Base-by-base conservation (phyloP, 2,888 invertebrate genomes). In the Amiota minor region DNA sequence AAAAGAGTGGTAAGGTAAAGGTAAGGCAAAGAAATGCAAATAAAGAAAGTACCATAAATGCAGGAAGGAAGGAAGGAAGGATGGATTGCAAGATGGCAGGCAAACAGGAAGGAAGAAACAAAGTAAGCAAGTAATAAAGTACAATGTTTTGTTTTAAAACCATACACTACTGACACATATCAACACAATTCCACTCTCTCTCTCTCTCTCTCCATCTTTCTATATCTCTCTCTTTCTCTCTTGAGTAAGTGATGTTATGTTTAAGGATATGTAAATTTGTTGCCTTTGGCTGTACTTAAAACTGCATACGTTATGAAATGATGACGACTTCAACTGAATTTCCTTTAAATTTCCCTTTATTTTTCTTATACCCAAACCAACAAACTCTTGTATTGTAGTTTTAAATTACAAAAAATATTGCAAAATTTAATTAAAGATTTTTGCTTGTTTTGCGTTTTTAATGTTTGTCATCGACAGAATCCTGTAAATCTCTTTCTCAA, bases 201-300 rank as follows among this genome's bases (percentile, higher is more conserved):
- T 35, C 4, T 35, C 4, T 35, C 35, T 35, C 35, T 35, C 6
- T 35, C 35, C n/a, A n/a, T n/a, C n/a, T n/a, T n/a, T n/a, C n/a
- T n/a, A n/a, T n/a, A n/a, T 35, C 35, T 35, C 35, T 6, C 35
- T 35, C 35, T 35, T 6, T 35, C 2, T 35, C 6, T 35, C 23
- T 23, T 3, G 3, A 1, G 23, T 3, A 23, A 2, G 3, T n/a
- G n/a, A n/a, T n/a, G 3, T 2, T 35, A 35, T 12, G 62, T 45
- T 35, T 35, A 14, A 23, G 45, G 62, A 62, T 62, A 62, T 62
- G 62, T 35, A 45, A 12, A 62, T 62, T 62, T 62, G 23, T 64
- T 64, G 64, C 64, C 64, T 46, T 64, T 64, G 45, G 64, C 64
- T 35, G 64, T 46, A 64, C 16, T 64, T 64, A 45, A 45, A 64